Evolutionary conservation across 2,797 vertebrate genomes (phyloP), one percentile per base, ranked within the genome.

Genomic region (Xenops minutus): DNA sequence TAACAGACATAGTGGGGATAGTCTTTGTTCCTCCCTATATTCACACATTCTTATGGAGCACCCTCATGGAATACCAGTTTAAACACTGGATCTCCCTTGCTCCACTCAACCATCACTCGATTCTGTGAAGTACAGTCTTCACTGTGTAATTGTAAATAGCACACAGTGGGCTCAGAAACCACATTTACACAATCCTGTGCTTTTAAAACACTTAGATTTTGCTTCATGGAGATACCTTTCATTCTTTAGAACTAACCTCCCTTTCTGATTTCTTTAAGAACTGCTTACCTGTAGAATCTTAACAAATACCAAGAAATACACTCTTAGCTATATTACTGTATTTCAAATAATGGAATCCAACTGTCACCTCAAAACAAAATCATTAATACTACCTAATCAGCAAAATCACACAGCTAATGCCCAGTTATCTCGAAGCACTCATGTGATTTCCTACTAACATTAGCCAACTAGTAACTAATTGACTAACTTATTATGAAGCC

Each of bases 1-100:
- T 34, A 61, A 46, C 2, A 6, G 2, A 55, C 11, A 24, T 0
- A n/a, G 9, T 8, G 32, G 4, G 67, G 2, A 3, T 21, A 43
- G 12, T 83, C 29, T 36, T 41, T 77, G 12, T 20, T 92, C 12
- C 17, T 64, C 24, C 10, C 32, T 41, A 5, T 1, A 3, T 18
- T 52, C 32, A 76, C 14, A 20, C 7, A 72, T 29, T 75, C n/a
- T 39, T 22, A 87, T 1, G 14, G 21, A 79, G 26, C 26, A 75
- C 30, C 12, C 37, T 46, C 34, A 14, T 3, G 23, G 36, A 94
- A 72, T 15, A 12, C 2, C 1, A 3, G 26, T 34, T 87, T 44
- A 61, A 79, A 61, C 32, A 61, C 0, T 46, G 36, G 7, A 55
- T 29, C 30, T 66, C 43, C 41, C 52, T 37, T 12, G 46, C 7